Percentiles rank a stretch among this genome's conserved stretches.
Evolutionary conservation across 2,797 vertebrate genomes (phyloP).

Genomic region (Craterocephalus amniculus): DNA sequence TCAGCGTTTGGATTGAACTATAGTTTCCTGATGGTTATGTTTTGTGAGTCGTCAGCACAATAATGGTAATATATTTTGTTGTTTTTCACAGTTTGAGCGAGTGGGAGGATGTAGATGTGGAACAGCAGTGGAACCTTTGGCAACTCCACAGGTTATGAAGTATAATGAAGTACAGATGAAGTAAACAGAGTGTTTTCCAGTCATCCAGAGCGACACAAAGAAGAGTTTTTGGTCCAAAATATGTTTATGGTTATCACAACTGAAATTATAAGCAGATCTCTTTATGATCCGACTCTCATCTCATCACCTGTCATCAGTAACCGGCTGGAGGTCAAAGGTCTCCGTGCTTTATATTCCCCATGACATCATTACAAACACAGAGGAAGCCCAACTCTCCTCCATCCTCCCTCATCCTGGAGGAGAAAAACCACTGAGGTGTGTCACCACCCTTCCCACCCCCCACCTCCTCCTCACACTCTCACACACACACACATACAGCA

Average conservation of each 20-base stretch:
- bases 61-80: not conserved
- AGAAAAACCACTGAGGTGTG: constrained; percentile 73
- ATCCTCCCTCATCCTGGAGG: constrained; percentile 18
- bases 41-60: not conserved
- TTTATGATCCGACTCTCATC: not conserved
- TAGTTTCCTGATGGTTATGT: not conserved
- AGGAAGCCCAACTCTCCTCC: constrained; percentile 16
- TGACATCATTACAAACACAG: constrained; percentile 30
- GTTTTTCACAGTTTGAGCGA: not conserved
- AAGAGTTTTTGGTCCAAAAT: too few species aligned
- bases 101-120: not conserved
- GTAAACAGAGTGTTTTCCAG: too few species aligned
- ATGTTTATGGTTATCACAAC: not conserved
- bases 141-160: too few species aligned
- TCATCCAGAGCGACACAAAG: too few species aligned
- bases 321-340: constrained; percentile 55
- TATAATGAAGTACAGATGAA: too few species aligned
- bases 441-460: constrained; percentile 17
- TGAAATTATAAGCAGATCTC: not conserved
- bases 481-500: constrained; percentile 22
- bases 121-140: not conserved
- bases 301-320: constrained; percentile 1
- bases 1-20: not conserved
- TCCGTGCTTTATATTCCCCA: constrained; percentile 15
- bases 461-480: constrained; percentile 16